These are phyloP conservation scores for Pagetopsis macropterus DNA, from an alignment of 2,797 vertebrate species.

Conservation along the genomic window DNA sequence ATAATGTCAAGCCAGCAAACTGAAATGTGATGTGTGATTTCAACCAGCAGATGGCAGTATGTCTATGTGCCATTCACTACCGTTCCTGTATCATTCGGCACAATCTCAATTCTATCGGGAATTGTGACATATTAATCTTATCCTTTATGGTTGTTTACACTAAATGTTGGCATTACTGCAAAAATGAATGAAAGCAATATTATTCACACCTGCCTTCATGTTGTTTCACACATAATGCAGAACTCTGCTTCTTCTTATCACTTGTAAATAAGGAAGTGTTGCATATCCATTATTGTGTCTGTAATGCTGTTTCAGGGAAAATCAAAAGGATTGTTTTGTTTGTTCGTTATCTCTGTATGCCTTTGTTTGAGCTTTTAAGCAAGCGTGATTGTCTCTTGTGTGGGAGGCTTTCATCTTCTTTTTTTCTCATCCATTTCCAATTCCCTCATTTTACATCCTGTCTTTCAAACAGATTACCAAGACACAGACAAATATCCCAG, in stretches of 20 bases:
- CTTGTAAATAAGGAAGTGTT: neutral
- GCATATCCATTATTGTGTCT: constrained; percentile 1
- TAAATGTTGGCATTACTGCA: neutral
- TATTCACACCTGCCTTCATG: neutral
- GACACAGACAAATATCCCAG: constrained; percentile 47
- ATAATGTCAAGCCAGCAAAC: neutral
- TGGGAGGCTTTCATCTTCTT: constrained; percentile 62
- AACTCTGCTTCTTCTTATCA: neutral
- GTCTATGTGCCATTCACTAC: neutral
- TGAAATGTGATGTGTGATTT: constrained; percentile 12
- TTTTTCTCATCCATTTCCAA: constrained; percentile 62
- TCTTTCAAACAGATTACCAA: constrained; percentile 63
- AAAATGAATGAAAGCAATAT: neutral
- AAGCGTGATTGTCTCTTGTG: constrained; percentile 30
- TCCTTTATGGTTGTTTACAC: neutral
- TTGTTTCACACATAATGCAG: neutral
- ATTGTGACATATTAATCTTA: neutral
- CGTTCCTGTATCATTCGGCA: neutral
- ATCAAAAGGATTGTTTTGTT: neutral
- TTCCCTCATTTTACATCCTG: constrained; percentile 62
- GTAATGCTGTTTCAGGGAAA: constrained; percentile 5
- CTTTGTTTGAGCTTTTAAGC: constrained; percentile 40
- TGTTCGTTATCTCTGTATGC: neutral
- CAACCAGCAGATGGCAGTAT: constrained; percentile 66
- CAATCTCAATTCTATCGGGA: neutral